A percentile compares a stretch with the other conserved stretches of the same genome.
Evolutionary conservation across 2,113 vertebrate species (phyloP).

Genomic region (Hypocryptadius cinnamomeus): DNA sequence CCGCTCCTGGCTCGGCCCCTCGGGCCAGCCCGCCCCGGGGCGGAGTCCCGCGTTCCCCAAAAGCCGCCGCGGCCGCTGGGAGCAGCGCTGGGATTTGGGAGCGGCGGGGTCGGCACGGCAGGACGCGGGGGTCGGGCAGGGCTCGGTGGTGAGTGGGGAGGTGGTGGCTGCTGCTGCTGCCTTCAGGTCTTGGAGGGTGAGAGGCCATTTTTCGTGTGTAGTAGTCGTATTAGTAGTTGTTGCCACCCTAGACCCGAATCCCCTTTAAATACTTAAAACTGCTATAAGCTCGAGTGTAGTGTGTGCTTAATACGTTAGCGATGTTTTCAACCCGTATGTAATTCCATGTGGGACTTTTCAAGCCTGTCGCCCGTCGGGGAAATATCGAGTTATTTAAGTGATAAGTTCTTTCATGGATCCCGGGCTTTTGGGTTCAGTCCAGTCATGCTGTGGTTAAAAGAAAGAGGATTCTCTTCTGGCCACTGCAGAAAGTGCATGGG

Average conservation of each 20-base stretch:
- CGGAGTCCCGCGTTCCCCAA: neutral
- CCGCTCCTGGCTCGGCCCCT: neutral
- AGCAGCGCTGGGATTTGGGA: rapidly evolving
- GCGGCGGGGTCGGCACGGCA: rapidly evolving
- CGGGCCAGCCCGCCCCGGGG: neutral
- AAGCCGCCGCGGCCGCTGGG: neutral
- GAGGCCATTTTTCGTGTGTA: neutral
- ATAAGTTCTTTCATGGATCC: neutral
- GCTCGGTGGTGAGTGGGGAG: neutral
- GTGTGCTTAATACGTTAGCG: too few relatives aligned
- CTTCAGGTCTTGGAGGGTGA: neutral
- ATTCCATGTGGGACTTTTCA: neutral
- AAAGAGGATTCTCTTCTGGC: neutral
- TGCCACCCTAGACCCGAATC: neutral
- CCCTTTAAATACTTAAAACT: neutral
- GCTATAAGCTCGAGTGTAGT: too few relatives aligned
- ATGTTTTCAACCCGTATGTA: too few relatives aligned
- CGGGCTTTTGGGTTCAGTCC: neutral
- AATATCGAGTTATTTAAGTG: neutral
- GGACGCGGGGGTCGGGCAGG: neutral
- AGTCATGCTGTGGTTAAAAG: neutral
- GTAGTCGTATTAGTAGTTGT: neutral
- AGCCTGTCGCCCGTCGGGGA: neutral
- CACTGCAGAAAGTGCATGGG: neutral
- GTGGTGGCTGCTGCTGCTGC: rapidly evolving